Evolutionary conservation across 2,797 vertebrate species (phyloP).

Genomic region (Melanotaenia boesemani): DNA sequence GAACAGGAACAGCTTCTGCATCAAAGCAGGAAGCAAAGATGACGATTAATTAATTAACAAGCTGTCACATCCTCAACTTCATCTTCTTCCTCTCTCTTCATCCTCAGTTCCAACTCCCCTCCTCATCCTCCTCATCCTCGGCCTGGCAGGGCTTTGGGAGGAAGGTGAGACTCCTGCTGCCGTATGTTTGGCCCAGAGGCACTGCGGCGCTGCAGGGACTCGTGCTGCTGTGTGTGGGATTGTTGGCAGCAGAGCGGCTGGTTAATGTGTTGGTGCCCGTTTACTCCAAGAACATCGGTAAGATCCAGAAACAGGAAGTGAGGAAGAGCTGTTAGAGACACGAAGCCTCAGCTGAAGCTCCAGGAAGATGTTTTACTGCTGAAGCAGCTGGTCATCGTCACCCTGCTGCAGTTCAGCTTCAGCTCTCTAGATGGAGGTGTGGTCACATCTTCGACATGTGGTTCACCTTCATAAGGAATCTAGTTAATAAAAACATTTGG

Average conservation of each 20-base stretch:
- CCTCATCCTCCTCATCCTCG: conserved; percentile 51
- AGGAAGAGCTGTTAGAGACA: too few species aligned
- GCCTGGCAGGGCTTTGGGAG: conserved; percentile 82
- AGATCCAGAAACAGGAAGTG: conserved; percentile 65
- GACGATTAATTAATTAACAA: too few species aligned
- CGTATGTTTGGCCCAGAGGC: conserved; percentile 88
- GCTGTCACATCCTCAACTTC: too few species aligned
- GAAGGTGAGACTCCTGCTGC: conserved; percentile 86
- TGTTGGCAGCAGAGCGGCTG: conserved; percentile 87
- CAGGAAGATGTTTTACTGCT: too few species aligned
- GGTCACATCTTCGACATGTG: not conserved
- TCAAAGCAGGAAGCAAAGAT: too few species aligned
- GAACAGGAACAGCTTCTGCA: too few species aligned
- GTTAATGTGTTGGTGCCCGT: conserved; percentile 92
- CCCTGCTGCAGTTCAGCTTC: not conserved
- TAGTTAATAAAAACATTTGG: too few species aligned
- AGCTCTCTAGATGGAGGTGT: conserved; percentile 6
- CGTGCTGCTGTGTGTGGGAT: conserved; percentile 87
- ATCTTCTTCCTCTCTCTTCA: not conserved
- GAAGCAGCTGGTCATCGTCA: too few species aligned
- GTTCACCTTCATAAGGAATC: not conserved
- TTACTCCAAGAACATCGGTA: conserved; percentile 92
- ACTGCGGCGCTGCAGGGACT: conserved; percentile 82
- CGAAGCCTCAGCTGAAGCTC: too few species aligned
- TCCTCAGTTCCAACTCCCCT: conserved; percentile 20